Percentiles rank a stretch among this genome's conserved stretches.
phyloP scores from a whole-genome alignment of 1,140 invertebrate genomes.

The Drosophila watanabei region DNA sequence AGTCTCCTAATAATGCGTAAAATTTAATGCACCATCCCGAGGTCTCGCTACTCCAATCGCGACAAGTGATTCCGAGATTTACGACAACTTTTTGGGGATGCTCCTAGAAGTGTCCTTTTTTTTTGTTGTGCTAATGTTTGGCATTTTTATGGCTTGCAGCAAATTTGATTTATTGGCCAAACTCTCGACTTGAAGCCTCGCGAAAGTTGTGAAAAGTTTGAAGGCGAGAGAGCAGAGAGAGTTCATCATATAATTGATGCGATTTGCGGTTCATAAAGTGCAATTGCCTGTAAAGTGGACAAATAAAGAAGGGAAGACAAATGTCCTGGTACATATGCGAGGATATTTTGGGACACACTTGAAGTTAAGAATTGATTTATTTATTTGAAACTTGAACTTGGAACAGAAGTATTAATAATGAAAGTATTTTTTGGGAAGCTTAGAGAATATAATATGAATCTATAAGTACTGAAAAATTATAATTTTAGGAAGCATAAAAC shows the following conservation, averaged over 20 bases:
- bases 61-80: conserved; percentile 85
- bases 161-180: conserved; percentile 81
- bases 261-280: conserved; percentile 81
- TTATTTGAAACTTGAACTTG: no score
- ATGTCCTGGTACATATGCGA: conserved; percentile 41
- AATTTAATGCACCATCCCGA: conserved; percentile 79
- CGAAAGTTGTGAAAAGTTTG: conserved; percentile 63
- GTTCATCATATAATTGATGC: conserved; percentile 82
- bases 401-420: background rate
- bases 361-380: background rate
- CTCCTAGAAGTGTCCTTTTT: conserved; percentile 53
- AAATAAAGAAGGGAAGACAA: conserved; percentile 9
- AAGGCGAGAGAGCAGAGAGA: conserved; percentile 27
- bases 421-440: background rate
- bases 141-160: conserved; percentile 78
- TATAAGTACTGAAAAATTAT: no score
- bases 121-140: conserved; percentile 82
- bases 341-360: conserved; percentile 14
- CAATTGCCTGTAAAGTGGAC: conserved; percentile 73
- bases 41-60: conserved; percentile 61
- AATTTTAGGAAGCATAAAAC: no score
- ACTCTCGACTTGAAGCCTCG: conserved; percentile 62
- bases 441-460: no score
- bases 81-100: conserved; percentile 62
- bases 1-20: conserved; percentile 76